Evolutionary conservation across 2,888 invertebrate species (phyloP), one percentile per base, ranked within the genome.

Genomic region (Philhelius pedissequus): DNA sequence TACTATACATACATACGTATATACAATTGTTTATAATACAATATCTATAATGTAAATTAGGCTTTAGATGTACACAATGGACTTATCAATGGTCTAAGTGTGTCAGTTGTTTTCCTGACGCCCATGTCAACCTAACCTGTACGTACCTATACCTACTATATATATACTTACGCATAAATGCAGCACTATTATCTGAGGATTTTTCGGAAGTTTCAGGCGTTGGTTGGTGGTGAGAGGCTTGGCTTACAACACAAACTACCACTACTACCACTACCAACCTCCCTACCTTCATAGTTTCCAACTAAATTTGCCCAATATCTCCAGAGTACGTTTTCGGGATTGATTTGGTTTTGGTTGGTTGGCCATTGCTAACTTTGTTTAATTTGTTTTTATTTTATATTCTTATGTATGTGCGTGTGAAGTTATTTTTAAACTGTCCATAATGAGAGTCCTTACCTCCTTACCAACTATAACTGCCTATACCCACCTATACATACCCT

Each of bases 271-370:
- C n/a, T 35, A 35, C 56, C 56, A 25, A 13, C 11, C 22, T 27
- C 6, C 6, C 30, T 56, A 20, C 30, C 5, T 5, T n/a, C n/a
- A n/a, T n/a, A n/a, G n/a, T n/a, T n/a, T 11, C 48, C 22, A 56
- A 22, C 35, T 35, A 32, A 15, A 60, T 74, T 20, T 45, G 48
- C 62, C 60, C 48, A 52, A 66, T 52, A 52, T 52, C 73, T 79
- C 60, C 30, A 56, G 25, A 64, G 38, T 30, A 58, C 58, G 62
- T 15, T 56, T 80, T 64, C 30, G 11, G 50, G 66, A 82, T 66
- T 82, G 82, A 71, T 82, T 77, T 77, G 52, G 68, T 73, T 82
- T 82, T 82, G 82, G 82, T 82, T 82, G 82, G 82, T 54, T 82
- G 80, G 75, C 69, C 25, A 75, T 75, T 80, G 75, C 60, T 75